Conservation (phyloP, 2,113 vertebrate genomes). For the Gallinago paraguaiae region DNA sequence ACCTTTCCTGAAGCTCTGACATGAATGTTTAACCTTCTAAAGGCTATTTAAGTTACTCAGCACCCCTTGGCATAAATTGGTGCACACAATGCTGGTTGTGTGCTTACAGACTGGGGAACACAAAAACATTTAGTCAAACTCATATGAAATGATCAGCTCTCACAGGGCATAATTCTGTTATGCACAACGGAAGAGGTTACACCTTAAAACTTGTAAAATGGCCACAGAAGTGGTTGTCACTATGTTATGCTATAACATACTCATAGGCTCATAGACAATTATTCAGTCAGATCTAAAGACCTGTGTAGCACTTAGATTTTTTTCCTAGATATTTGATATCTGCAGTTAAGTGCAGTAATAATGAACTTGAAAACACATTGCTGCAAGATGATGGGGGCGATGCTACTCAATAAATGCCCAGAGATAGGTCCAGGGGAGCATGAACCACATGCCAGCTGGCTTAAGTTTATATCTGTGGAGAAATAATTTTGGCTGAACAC, state of each 20-base stretch:
- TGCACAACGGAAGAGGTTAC: neutral
- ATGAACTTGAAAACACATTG: neutral
- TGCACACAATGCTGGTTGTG: accelerated
- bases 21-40: neutral
- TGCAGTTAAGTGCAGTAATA: neutral
- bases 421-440: neutral
- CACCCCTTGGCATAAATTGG: accelerated
- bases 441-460: neutral
- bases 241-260: neutral
- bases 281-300: neutral
- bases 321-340: neutral
- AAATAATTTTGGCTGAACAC: neutral
- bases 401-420: neutral
- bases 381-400: neutral
- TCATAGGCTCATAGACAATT: neutral
- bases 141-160: neutral
- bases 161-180: neutral
- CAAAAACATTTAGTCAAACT: neutral
- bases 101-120: neutral
- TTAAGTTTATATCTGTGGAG: neutral
- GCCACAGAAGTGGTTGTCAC: neutral
- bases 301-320: neutral
- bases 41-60: neutral
- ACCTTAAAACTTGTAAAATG: neutral
- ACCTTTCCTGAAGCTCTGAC: neutral